Evolutionary conservation across 2,797 vertebrate species (phyloP).

Genomic region (Channallabes apus): DNA sequence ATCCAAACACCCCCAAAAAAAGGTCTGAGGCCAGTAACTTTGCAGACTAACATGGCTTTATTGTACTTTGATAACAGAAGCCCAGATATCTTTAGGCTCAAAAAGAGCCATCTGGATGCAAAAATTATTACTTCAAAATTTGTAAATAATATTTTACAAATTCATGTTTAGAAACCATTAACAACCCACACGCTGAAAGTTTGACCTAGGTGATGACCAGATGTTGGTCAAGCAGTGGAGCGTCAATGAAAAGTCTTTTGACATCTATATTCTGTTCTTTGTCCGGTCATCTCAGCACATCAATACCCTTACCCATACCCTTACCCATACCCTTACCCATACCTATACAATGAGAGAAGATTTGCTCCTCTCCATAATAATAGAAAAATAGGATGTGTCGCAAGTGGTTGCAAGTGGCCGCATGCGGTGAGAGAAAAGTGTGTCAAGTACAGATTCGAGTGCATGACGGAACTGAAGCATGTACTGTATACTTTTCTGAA

Average conservation of each 20-base stretch:
- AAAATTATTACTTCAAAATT: background rate
- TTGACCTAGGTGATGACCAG: background rate
- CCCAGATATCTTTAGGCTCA: too few relatives aligned
- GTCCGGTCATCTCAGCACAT: background rate
- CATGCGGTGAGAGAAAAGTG: constrained; percentile 17
- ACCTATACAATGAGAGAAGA: background rate
- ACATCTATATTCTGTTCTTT: background rate
- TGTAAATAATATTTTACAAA: background rate
- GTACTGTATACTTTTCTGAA: constrained; percentile 5
- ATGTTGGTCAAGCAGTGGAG: background rate
- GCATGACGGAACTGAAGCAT: background rate
- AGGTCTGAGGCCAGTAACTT: too few relatives aligned
- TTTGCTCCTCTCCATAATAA: background rate
- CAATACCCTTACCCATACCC: too few relatives aligned
- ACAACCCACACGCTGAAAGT: background rate
- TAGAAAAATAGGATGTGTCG: background rate
- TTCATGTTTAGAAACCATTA: background rate
- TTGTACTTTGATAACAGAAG: too few relatives aligned
- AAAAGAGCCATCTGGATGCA: too few relatives aligned
- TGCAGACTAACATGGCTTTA: too few relatives aligned
- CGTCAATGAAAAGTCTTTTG: background rate
- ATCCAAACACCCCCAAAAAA: too few relatives aligned
- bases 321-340: too few relatives aligned
- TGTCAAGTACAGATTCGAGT: constrained; percentile 13
- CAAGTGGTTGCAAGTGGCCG: background rate